Evolutionary conservation across 2,113 vertebrate genomes (phyloP), one percentile per base, ranked within the genome.

Genomic region (Ictalurus furcatus): DNA sequence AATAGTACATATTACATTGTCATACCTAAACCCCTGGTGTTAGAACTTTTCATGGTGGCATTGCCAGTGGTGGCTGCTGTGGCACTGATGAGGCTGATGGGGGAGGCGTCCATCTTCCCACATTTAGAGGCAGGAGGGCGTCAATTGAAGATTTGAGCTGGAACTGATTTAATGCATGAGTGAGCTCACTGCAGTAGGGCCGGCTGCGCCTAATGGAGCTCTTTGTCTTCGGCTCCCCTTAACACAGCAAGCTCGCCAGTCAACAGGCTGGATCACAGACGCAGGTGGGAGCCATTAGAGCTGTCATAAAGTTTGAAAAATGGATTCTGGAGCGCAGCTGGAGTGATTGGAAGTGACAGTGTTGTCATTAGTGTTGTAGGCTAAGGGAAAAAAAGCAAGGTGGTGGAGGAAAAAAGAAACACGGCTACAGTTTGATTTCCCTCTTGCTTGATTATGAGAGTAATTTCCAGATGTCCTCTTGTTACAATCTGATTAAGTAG

Each of bases 301-400:
- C 97, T 99, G 98, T 99, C 98, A 98, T 97, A 98, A 98, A 97
- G 97, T 97, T 98, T 98, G 98, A 99, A 96, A 99, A 99, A 99
- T 99, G 97, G 96, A 97, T 97, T 95, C 95, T 93, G 93, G 96
- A 97, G 95, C 94, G 88, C 82, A 90, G 91, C 93, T 97, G 97
- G 96, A 95, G 95, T 98, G 97, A 99, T 98, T 98, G 97, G 94
- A 97, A 95, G 96, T 98, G 98, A 98, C 97, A 98, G 95, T 97
- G 97, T 98, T 98, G 97, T 99, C 97, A 97, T 97, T 97, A 96
- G 97, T 97, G 95, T 96, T 97, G 96, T 91, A 94, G 96, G 94
- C 92, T 94, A 95, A 94, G 73, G 65, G 65, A 92, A 92, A 94
- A 87, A 90, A 71, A 74, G 56, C 56, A 74, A 88, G 54, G 91